Percentiles rank a stretch among this genome's conserved stretches.
Evolutionary conservation across 1,140 invertebrate genomes (phyloP).

Genomic region (Papilio helenus): DNA sequence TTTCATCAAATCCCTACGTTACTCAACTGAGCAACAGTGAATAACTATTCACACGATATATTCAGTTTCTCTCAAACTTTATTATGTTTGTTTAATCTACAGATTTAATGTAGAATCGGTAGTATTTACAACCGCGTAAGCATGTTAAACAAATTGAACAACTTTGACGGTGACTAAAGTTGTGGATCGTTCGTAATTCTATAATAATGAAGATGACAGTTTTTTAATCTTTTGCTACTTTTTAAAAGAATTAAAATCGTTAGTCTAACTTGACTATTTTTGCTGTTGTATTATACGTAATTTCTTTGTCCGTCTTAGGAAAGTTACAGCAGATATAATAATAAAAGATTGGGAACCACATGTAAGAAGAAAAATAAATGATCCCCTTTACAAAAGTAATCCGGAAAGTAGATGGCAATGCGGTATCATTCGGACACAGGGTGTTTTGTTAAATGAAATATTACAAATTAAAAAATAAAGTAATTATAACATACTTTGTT

Average conservation of each 20-base stretch:
- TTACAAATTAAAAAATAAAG: too few relatives aligned
- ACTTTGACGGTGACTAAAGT: too few relatives aligned
- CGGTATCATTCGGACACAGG: slow-evolving; percentile 62
- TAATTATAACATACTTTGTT: too few relatives aligned
- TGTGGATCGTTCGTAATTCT: too few relatives aligned
- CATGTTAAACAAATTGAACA: too few relatives aligned
- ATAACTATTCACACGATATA: slow-evolving; percentile 77
- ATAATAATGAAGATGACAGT: too few relatives aligned
- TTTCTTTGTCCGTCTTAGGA: neutral
- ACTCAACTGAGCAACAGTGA: slow-evolving; percentile 68
- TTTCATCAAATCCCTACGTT: slow-evolving; percentile 71
- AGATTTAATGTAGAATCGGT: too few relatives aligned
- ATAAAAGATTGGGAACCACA: slow-evolving; percentile 59
- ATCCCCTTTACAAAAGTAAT: slow-evolving; percentile 81
- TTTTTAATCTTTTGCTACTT: too few relatives aligned
- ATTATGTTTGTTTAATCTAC: neutral
- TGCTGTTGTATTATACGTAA: neutral
- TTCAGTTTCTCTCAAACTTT: slow-evolving; percentile 60
- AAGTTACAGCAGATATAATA: slow-evolving; percentile 12
- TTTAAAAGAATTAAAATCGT: too few relatives aligned
- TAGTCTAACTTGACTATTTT: neutral
- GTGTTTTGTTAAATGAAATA: slow-evolving; percentile 41
- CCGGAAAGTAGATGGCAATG: slow-evolving; percentile 78
- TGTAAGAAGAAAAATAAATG: slow-evolving; percentile 70
- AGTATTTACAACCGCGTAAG: too few relatives aligned